Base-by-base conservation (phyloP, 2,888 invertebrate genomes). In the Aricia artaxerxes region DNA sequence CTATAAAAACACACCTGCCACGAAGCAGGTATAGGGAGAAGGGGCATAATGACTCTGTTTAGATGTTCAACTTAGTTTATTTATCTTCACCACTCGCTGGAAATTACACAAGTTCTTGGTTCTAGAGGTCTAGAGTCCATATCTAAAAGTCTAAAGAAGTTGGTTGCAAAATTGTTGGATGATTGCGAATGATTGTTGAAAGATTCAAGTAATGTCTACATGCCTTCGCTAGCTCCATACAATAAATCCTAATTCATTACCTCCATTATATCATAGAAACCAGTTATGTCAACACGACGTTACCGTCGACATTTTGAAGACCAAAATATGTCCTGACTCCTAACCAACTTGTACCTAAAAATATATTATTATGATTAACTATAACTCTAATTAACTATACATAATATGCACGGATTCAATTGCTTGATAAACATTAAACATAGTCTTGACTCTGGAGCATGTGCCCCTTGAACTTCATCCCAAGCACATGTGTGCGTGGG, bases 1-100 rank as follows among this genome's bases (percentile, higher is more conserved):
- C 16, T 53, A 76, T 35, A 76, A 76, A 76, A 57, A 31, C 53
- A 49, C 75, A 76, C 76, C 76, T 76, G 76, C 16, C 35, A 53
- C 53, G 13, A 13, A 16, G 35, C 76, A 44, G 75, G 75, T 49
- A 75, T 24, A 31, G 0, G 24, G 75, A 75, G 75, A 4, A 4
- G 24, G 24, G 11, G 16, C 9, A 31, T 11, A 49, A 31, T 75
- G n/a, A 75, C 4, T 35, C 4, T 35, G 38, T 69, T 69, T 69
- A 69, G 69, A 69, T 64, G 31, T 64, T 64, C 11, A 35, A 24
- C 61, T 24, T 61, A 61, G 5, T n/a, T 13, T 57, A 16, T 64
- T 24, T 64, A 64, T 31, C 64, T 64, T 4, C 64, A 64, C 9
- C 31, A 61, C 13, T 60, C 13, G n/a, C 4, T 69, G 4, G 11